A percentile compares a stretch with the other conserved stretches of the same genome.
Conservation (phyloP, 37 sponge, comb jelly and placozoan genomes). For the Agelas oroides region DNA sequence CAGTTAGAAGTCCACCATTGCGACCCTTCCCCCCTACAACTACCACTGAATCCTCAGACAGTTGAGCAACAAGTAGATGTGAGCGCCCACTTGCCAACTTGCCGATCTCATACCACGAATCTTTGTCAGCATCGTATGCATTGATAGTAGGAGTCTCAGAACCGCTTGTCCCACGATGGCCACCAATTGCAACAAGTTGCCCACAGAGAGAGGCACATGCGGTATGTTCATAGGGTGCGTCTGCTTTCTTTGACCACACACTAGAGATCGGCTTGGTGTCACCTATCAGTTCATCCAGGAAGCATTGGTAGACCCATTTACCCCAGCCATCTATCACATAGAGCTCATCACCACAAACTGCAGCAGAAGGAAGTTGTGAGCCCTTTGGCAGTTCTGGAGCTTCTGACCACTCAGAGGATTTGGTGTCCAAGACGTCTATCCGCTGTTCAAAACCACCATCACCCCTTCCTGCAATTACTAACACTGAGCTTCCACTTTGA, state of each 20-base stretch:
- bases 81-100: not conserved
- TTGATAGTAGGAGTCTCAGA: not conserved
- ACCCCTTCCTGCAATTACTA: not conserved
- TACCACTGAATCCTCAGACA: not conserved
- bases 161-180: not conserved
- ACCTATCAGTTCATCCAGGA: not conserved
- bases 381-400: not conserved
- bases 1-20: too few relatives aligned
- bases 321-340: not conserved
- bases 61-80: not conserved
- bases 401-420: not conserved
- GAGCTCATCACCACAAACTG: not conserved
- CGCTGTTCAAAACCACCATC: not conserved
- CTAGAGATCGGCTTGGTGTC: not conserved
- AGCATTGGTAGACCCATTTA: not conserved
- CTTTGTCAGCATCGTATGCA: not conserved
- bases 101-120: not conserved
- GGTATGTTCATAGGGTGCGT: not conserved
- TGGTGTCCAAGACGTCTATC: not conserved
- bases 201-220: not conserved
- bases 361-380: not conserved
- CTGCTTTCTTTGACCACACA: not conserved
- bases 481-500: not conserved
- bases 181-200: not conserved
- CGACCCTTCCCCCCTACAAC: not conserved